phyloP scores from a whole-genome alignment of 2,113 vertebrate species.

The Anser brachyrhynchus region DNA sequence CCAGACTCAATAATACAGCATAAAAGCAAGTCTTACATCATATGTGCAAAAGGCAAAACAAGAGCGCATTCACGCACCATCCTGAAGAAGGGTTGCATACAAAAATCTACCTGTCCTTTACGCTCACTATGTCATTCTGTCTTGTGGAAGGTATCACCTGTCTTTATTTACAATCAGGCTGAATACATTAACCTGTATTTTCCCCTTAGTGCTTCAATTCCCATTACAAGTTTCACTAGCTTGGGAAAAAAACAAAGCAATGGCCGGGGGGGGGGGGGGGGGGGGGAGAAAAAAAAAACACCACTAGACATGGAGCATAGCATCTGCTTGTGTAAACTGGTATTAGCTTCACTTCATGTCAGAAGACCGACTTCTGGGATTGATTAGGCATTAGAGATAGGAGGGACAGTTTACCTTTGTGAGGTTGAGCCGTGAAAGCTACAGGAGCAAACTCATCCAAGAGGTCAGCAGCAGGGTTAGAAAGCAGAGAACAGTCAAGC shows the following conservation, averaged over 20 bases:
- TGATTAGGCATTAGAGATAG: background rate
- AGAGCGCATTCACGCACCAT: too few relatives aligned
- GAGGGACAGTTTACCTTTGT: constrained; percentile 84
- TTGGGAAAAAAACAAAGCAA: background rate
- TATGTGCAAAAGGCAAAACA: background rate
- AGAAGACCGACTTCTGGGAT: background rate
- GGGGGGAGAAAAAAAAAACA: background rate
- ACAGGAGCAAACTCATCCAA: constrained; percentile 92
- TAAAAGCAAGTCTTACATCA: background rate
- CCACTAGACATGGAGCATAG: background rate
- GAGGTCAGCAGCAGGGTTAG: constrained; percentile 87
- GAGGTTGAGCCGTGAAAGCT: constrained; percentile 82
- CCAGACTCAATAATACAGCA: background rate
- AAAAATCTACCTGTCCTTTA: background rate
- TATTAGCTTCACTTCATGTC: fast-evolving
- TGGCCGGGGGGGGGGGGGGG: too few relatives aligned
- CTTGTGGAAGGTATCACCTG: fast-evolving
- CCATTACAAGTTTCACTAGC: background rate
- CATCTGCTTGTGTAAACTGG: background rate
- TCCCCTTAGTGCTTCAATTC: background rate
- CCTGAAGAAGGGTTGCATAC: background rate
- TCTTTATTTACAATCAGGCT: background rate
- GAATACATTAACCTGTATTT: background rate
- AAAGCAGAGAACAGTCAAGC: constrained; percentile 91
- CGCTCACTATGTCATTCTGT: background rate